Percentiles rank a stretch among this genome's conserved stretches.
Conservation (phyloP, 2,797 vertebrate genomes). For the Lophotriccus pileatus region DNA sequence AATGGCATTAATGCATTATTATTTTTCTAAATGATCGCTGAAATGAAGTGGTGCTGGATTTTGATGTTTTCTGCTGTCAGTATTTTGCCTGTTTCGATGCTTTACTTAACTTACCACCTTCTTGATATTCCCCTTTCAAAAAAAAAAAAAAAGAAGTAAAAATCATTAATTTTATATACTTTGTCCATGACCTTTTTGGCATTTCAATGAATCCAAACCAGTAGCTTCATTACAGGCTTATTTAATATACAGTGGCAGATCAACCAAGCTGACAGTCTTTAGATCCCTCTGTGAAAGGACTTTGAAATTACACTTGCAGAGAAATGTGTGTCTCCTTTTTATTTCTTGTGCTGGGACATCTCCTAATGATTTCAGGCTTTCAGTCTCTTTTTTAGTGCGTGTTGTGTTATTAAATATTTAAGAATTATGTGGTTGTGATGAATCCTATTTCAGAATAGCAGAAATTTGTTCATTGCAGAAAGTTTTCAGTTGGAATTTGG, state of each 20-base stretch:
- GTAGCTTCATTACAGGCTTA: constrained; percentile 5
- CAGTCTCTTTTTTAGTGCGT: not conserved
- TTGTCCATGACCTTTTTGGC: not conserved
- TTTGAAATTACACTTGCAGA: constrained; percentile 30
- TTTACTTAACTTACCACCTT: not conserved
- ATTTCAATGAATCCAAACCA: not conserved
- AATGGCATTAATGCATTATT: not conserved
- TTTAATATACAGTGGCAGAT: constrained; percentile 18
- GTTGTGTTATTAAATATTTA: constrained; percentile 52
- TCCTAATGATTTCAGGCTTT: constrained; percentile 33
- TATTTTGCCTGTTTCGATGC: not conserved
- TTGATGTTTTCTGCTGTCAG: not conserved
- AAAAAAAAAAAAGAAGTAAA: not conserved
- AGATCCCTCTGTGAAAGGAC: constrained; percentile 1
- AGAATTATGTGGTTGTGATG: not conserved
- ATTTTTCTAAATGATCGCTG: not conserved
- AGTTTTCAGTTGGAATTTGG: not conserved
- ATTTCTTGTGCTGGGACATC: not conserved
- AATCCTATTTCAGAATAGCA: not conserved
- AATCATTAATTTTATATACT: not conserved
- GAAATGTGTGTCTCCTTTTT: not conserved
- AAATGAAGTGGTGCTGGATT: not conserved
- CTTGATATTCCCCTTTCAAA: not conserved
- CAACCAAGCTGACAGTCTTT: constrained; percentile 1
- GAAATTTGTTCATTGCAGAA: not conserved